Evolutionary conservation across 2,888 invertebrate species (phyloP).

Genomic region (Heteromurus nitidus): DNA sequence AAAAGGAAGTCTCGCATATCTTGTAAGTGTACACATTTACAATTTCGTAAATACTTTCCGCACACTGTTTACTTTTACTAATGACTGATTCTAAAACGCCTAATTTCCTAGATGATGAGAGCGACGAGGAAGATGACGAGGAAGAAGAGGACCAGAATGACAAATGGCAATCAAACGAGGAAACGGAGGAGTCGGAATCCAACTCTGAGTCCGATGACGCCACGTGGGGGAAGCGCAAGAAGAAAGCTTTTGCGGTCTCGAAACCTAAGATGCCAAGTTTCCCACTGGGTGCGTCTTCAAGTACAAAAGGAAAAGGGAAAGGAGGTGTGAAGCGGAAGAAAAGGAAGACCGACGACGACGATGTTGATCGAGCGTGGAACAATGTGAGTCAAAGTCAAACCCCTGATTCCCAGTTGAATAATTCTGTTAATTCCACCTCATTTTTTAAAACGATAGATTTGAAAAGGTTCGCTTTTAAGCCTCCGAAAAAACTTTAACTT

Average conservation of each 20-base stretch:
- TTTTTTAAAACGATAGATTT: slow-evolving; percentile 45
- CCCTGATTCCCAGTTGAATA: slow-evolving; percentile 49
- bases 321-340: slow-evolving; percentile 72
- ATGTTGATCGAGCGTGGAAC: slow-evolving; percentile 73
- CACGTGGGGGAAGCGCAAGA: slow-evolving; percentile 78
- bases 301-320: slow-evolving; percentile 69
- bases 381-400: slow-evolving; percentile 66
- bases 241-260: slow-evolving; percentile 75
- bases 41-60: not conserved
- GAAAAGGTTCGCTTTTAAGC: slow-evolving; percentile 43
- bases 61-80: not conserved
- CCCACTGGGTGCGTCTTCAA: slow-evolving; percentile 54
- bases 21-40: slow-evolving; percentile 63
- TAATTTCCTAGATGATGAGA: slow-evolving; percentile 74
- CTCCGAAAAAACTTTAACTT: slow-evolving; percentile 59
- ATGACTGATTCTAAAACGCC: slow-evolving; percentile 10
- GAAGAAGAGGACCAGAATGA: slow-evolving; percentile 75
- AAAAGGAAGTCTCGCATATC: slow-evolving; percentile 68
- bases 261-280: slow-evolving; percentile 64
- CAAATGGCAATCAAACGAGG: slow-evolving; percentile 71
- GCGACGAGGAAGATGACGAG: slow-evolving; percentile 74
- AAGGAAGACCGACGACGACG: slow-evolving; percentile 74
- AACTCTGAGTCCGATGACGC: slow-evolving; percentile 81
- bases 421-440: no score
- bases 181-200: slow-evolving; percentile 76